Percentiles rank a stretch among this genome's conserved stretches.
phyloP scores from a whole-genome alignment of 2,797 vertebrate genomes.

The Rhyacichthys aspro region DNA sequence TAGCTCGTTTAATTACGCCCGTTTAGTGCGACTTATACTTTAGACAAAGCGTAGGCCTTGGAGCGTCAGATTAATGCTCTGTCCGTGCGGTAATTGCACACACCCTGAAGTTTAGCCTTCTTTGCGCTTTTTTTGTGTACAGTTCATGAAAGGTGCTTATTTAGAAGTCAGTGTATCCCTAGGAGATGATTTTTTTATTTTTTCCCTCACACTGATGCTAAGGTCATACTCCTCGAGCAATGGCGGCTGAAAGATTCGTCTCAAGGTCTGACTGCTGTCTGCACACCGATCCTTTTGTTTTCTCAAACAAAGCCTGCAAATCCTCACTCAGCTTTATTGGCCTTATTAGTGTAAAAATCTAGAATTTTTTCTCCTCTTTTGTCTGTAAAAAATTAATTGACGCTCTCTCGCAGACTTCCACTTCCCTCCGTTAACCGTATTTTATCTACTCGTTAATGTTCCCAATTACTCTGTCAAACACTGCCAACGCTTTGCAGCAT shows the following conservation, averaged over 20 bases:
- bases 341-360: slow-evolving; percentile 49
- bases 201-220: slow-evolving; percentile 36
- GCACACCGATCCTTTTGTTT: slow-evolving; percentile 64
- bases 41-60: slow-evolving; percentile 40
- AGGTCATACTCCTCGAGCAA: slow-evolving; percentile 63
- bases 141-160: slow-evolving; percentile 62
- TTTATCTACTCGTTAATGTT: slow-evolving; percentile 77
- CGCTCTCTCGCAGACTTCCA: slow-evolving; percentile 32
- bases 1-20: slow-evolving; percentile 48
- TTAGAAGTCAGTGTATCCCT: slow-evolving; percentile 62
- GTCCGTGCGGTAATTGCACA: slow-evolving; percentile 56
- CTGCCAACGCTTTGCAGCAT: slow-evolving; percentile 60
- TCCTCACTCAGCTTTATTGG: slow-evolving; percentile 36
- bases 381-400: slow-evolving; percentile 48
- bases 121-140: slow-evolving; percentile 45
- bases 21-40: slow-evolving; percentile 19
- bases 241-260: slow-evolving; percentile 54
- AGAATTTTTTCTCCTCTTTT: slow-evolving; percentile 24
- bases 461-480: slow-evolving; percentile 79
- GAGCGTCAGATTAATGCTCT: slow-evolving; percentile 49
- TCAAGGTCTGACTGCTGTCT: slow-evolving; percentile 64
- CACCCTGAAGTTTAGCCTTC: slow-evolving; percentile 52
- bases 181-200: slow-evolving; percentile 52
- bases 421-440: slow-evolving; percentile 59
- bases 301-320: slow-evolving; percentile 56